Percentiles rank a stretch among this genome's conserved stretches.
Conservation (phyloP, 2,888 invertebrate genomes). For the Hyalella azteca region DNA sequence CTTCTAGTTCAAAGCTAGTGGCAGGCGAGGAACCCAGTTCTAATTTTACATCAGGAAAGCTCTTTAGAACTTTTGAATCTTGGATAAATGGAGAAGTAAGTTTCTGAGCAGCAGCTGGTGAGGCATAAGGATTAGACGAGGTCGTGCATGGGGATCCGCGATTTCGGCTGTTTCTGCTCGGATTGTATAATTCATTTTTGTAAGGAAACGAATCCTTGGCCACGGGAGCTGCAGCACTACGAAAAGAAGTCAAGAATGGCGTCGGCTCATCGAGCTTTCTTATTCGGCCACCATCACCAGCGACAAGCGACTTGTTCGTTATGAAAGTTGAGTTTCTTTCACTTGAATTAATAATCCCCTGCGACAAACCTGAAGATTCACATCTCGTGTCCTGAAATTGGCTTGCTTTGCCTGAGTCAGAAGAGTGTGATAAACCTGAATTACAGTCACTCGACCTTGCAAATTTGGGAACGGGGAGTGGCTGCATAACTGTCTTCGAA, state of each 20-base stretch:
- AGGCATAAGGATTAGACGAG: background rate
- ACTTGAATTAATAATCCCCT: background rate
- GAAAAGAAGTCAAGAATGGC: conserved; percentile 8
- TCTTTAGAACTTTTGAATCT: background rate
- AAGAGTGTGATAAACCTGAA: background rate
- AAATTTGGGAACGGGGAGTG: conserved; percentile 4
- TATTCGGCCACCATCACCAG: background rate
- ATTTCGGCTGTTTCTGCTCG: too few species aligned
- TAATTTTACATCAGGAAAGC: background rate
- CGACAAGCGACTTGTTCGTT: background rate
- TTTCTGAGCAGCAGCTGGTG: background rate
- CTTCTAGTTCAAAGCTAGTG: background rate
- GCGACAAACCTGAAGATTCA: background rate
- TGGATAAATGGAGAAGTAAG: background rate
- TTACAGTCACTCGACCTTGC: background rate
- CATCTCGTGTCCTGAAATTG: background rate
- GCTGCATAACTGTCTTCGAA: background rate
- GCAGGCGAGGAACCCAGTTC: background rate
- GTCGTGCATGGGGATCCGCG: too few species aligned
- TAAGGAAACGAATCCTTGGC: background rate
- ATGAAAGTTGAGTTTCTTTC: background rate
- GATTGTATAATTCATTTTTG: too few species aligned
- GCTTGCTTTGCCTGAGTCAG: background rate
- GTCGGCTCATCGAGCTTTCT: conserved; percentile 11
- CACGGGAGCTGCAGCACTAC: background rate